Evolutionary conservation across 2,888 invertebrate genomes (phyloP).

Genomic region (Chesias legatella): DNA sequence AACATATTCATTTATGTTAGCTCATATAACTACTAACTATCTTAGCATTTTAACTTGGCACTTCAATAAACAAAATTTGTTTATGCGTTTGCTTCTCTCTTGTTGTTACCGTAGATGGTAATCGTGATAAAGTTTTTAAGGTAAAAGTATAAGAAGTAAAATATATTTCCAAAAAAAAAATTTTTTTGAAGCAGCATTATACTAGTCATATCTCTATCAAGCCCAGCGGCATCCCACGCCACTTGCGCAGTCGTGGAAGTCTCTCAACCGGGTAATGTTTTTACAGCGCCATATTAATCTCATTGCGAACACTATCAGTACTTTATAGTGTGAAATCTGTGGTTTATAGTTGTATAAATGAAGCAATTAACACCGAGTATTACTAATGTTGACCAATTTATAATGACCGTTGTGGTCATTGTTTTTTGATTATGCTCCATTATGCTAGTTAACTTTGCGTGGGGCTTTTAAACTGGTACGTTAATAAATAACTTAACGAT

Average conservation of each 20-base stretch:
- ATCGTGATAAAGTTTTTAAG: too few species aligned
- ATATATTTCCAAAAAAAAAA: too few species aligned
- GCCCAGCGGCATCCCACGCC: background rate
- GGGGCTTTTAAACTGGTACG: constrained; percentile 1
- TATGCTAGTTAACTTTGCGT: constrained; percentile 25
- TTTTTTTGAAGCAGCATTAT: too few species aligned
- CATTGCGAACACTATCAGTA: constrained; percentile 25
- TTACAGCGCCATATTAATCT: constrained; percentile 41
- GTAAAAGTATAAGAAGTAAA: too few species aligned
- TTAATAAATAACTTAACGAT: background rate
- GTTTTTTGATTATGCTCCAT: constrained; percentile 32
- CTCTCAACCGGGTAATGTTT: constrained; percentile 32
- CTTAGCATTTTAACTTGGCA: too few species aligned
- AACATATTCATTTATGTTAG: too few species aligned
- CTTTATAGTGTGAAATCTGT: constrained; percentile 43
- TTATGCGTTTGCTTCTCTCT: too few species aligned
- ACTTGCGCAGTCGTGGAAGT: background rate
- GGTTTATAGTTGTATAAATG: constrained; percentile 45
- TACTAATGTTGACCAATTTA: constrained; percentile 40
- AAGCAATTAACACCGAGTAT: constrained; percentile 46
- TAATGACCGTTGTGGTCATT: constrained; percentile 35
- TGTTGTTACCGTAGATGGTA: too few species aligned
- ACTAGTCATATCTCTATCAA: too few species aligned
- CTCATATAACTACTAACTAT: too few species aligned
- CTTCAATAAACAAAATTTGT: too few species aligned